phyloP scores from a whole-genome alignment of 30 jellyfish, hydroid and myxozoan species.

The Turritopsis dohrnii region DNA sequence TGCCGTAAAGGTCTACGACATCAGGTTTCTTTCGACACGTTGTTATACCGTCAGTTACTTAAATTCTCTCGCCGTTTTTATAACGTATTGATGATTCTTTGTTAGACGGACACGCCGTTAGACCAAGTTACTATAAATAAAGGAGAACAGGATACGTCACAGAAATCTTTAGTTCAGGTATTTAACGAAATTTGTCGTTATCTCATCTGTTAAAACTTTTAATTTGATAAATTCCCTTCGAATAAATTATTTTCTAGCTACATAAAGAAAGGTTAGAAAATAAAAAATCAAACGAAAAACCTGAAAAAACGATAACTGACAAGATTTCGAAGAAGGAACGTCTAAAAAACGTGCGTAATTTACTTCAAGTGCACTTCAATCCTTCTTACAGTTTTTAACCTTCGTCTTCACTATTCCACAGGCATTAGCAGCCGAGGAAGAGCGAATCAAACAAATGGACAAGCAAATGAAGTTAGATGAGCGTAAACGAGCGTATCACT shows the following conservation, averaged over 20 bases:
- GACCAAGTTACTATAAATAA: constrained; percentile 10
- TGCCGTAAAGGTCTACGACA: too few species aligned
- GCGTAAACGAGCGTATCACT: constrained; percentile 85
- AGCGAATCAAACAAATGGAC: constrained; percentile 53
- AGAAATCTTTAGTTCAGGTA: constrained; percentile 64
- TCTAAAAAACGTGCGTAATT: constrained; percentile 9
- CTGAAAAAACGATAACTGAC: background rate
- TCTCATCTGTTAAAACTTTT: too few species aligned
- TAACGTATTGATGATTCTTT: background rate
- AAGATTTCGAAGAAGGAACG: constrained; percentile 8
- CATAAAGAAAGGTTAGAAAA: constrained; percentile 10
- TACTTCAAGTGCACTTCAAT: too few species aligned
- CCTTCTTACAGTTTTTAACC: background rate
- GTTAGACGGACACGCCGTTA: constrained; percentile 16
- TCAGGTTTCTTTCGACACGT: too few species aligned
- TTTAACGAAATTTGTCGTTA: too few species aligned
- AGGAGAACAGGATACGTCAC: constrained; percentile 11
- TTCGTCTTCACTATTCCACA: background rate
- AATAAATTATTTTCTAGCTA: background rate
- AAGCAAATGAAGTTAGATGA: constrained; percentile 60
- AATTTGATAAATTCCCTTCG: too few species aligned
- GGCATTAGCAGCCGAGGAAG: constrained; percentile 88
- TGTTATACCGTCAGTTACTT: background rate
- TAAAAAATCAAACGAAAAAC: constrained; percentile 1
- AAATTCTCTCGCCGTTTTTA: background rate